Evolutionary conservation across 2,797 vertebrate species (phyloP), one percentile per base, ranked within the genome.

Genomic region (Capromys pilorides): DNA sequence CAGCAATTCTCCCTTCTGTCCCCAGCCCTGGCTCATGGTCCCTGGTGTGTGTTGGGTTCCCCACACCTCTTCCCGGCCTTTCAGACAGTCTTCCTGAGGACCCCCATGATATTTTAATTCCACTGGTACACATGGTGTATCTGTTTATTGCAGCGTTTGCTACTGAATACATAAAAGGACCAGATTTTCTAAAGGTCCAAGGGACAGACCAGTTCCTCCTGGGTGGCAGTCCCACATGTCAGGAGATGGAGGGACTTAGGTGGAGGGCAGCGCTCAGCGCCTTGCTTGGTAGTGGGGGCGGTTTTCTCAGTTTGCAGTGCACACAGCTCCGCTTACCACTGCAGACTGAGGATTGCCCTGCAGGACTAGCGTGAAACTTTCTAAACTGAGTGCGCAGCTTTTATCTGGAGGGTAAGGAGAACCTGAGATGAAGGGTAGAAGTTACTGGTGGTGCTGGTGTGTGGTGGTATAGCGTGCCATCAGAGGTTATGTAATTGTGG

Each of bases 191-290:
- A 33, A 49, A 1, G 13, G 22, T n/a, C 66, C 22, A 8, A 67
- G 64, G 89, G 57, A 59, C 36, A 69, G 31, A 26, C 28, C 16
- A 18, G 31, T 14, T 9, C 19, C 11, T 78, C 28, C 22, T 45
- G 61, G 39, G 81, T 61, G 13, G 31, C 16, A 11, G 1, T 31
- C 2, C n/a, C 5, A 0, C 33, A 62, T 7, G 22, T 1, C 11
- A 0, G 8, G 4, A 36, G 18, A 36, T 13, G 1, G 1, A 0
- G 26, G 49, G 75, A 13, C 26, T 3, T 14, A 6, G 69, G 21
- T 2, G 31, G 51, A 36, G 49, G 49, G 69, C 0, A 5, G 24
- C 21, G 0, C 8, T 31, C 1, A 0, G 88, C 7, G 2, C 19
- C 54, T 39, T 36, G 18, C 33, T 36, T 5, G n/a, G 12, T 14